Evolutionary conservation across 1,140 invertebrate genomes (phyloP).

Genomic region (Calycopis cecrops): DNA sequence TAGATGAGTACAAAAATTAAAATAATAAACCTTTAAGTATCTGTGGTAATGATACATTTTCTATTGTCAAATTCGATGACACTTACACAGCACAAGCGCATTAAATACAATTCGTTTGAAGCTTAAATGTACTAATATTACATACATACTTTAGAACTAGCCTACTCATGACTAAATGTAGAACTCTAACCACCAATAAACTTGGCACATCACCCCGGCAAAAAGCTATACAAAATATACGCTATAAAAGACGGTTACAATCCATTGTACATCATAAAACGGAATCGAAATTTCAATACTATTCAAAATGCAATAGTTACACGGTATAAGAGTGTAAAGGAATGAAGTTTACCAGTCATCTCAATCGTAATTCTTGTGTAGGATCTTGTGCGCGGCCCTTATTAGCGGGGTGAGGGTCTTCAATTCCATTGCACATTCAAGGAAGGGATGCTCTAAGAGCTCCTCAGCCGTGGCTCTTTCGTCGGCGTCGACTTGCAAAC

Average conservation of each 20-base stretch:
- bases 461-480: slow-evolving; percentile 89
- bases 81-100: neutral
- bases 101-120: neutral
- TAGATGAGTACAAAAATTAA: too few species aligned
- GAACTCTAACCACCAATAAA: slow-evolving; percentile 5
- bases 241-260: slow-evolving; percentile 7
- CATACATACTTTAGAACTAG: neutral
- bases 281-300: neutral
- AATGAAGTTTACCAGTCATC: slow-evolving; percentile 28
- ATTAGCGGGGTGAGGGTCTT: slow-evolving; percentile 92
- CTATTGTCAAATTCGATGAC: slow-evolving; percentile 6
- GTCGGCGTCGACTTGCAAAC: slow-evolving; percentile 95
- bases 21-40: too few species aligned
- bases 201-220: slow-evolving; percentile 13
- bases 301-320: neutral
- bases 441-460: slow-evolving; percentile 91
- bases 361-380: slow-evolving; percentile 78
- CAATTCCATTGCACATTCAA: slow-evolving; percentile 89
- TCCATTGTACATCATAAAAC: neutral
- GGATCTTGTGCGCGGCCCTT: slow-evolving; percentile 87
- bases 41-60: neutral
- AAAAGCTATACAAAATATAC: slow-evolving; percentile 11
- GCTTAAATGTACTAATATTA: neutral
- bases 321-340: neutral
- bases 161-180: neutral